These are phyloP conservation scores for Leptobrachium leishanense DNA, from an alignment of 2,113 vertebrate species.

Conservation along the genomic window DNA sequence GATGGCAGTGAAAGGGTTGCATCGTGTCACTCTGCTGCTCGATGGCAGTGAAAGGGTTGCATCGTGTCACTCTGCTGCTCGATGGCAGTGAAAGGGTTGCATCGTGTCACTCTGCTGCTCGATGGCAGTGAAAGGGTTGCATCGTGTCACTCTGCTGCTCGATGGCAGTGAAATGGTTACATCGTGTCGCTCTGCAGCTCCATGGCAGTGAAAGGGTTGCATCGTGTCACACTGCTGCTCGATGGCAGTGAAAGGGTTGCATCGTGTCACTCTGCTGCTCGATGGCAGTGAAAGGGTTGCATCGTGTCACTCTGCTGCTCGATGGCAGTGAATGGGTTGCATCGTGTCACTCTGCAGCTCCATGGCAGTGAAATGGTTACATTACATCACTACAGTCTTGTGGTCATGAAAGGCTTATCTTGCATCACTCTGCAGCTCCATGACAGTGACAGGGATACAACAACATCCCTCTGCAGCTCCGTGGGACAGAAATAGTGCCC, in stretches of 20 bases:
- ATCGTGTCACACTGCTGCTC: neutral
- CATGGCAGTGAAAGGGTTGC: constrained; percentile 17
- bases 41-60: neutral
- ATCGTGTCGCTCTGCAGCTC: neutral
- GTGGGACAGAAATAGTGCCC: too few relatives aligned
- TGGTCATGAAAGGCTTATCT: too few relatives aligned
- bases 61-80: neutral
- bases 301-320: neutral
- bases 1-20: neutral
- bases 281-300: too few relatives aligned
- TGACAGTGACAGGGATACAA: too few relatives aligned
- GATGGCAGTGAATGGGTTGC: too few relatives aligned
- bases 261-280: neutral
- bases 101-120: neutral
- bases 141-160: neutral
- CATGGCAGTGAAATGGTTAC: too few relatives aligned
- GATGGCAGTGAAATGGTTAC: constrained; percentile 26
- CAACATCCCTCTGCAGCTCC: too few relatives aligned
- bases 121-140: neutral
- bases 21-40: neutral
- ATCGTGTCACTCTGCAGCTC: too few relatives aligned
- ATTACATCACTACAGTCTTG: too few relatives aligned
- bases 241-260: too few relatives aligned
- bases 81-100: neutral
- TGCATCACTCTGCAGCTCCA: too few relatives aligned